Evolutionary conservation across 2,888 invertebrate species (phyloP).

Genomic region (Melinaea menophilus): DNA sequence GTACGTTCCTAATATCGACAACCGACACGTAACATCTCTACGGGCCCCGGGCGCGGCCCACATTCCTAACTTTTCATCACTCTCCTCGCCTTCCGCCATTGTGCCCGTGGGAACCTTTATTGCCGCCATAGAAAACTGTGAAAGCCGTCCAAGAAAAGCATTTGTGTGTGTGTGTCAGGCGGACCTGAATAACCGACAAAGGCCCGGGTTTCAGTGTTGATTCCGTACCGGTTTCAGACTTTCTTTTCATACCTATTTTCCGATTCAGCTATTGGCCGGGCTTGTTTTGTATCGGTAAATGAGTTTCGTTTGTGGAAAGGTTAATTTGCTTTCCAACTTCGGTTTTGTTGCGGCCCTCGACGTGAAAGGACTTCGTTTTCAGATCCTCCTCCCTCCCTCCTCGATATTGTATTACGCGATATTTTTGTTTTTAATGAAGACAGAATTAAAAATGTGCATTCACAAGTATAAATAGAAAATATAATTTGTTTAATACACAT

Average conservation of each 20-base stretch:
- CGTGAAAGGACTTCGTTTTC: conserved; percentile 44
- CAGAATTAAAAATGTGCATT: conserved; percentile 7
- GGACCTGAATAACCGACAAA: conserved; percentile 71
- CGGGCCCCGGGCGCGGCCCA: conserved; percentile 67
- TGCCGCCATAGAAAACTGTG: conserved; percentile 75
- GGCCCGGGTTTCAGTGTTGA: conserved; percentile 54
- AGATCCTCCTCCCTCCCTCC: conserved; percentile 30
- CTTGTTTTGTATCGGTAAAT: conserved; percentile 74
- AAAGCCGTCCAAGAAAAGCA: conserved; percentile 74
- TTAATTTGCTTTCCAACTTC: conserved; percentile 65
- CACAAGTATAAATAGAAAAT: conserved; percentile 9
- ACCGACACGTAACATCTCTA: conserved; percentile 46
- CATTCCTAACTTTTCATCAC: conserved; percentile 75
- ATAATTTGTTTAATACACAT: conserved; percentile 22
- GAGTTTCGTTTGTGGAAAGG: conserved; percentile 65
- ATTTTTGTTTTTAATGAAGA: conserved; percentile 20
- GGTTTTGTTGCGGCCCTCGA: conserved; percentile 50
- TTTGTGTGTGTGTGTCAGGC: no score
- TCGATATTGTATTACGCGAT: conserved; percentile 35
- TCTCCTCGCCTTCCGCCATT: conserved; percentile 71
- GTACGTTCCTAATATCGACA: conserved; percentile 26
- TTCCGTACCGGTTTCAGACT: conserved; percentile 54
- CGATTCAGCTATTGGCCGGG: conserved; percentile 61
- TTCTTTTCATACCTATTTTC: conserved; percentile 67
- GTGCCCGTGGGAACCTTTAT: conserved; percentile 77